phyloP scores from a whole-genome alignment of 2,888 invertebrate genomes.

The Slavum lentiscoides region DNA sequence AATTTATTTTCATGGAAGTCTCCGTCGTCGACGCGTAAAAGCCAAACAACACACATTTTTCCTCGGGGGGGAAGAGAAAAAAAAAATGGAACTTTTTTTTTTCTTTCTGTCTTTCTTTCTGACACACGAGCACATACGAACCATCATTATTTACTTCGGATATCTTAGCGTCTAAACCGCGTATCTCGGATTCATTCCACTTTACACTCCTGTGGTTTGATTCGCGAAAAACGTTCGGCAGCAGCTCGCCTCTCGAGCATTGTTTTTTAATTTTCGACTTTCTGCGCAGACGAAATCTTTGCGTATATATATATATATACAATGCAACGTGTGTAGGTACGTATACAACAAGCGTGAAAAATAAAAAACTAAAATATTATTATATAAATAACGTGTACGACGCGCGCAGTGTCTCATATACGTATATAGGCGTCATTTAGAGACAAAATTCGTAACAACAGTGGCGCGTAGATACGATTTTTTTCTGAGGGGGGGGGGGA shows the following conservation, averaged over 20 bases:
- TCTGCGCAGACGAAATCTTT: not conserved
- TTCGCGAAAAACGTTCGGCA: constrained; percentile 22
- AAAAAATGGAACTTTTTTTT: constrained; percentile 11
- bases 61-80: not conserved
- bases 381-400: too few species aligned
- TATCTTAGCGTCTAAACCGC: constrained; percentile 2
- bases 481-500: too few species aligned
- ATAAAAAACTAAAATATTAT: too few species aligned
- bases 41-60: constrained; percentile 21
- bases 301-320: too few species aligned
- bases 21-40: not conserved
- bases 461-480: too few species aligned
- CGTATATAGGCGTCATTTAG: too few species aligned
- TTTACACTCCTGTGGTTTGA: constrained; percentile 4
- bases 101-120: not conserved
- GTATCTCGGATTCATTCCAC: constrained; percentile 34
- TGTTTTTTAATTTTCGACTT: constrained; percentile 15
- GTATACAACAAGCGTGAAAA: too few species aligned
- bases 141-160: constrained; percentile 35
- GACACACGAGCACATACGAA: not conserved
- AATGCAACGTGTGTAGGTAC: too few species aligned
- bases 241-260: not conserved
- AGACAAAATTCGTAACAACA: too few species aligned
- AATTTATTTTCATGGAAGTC: constrained; percentile 36
- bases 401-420: too few species aligned